These are phyloP conservation scores for Paedocypris micromegethes DNA, from an alignment of 2,797 vertebrate genomes.

Conservation along the genomic window DNA sequence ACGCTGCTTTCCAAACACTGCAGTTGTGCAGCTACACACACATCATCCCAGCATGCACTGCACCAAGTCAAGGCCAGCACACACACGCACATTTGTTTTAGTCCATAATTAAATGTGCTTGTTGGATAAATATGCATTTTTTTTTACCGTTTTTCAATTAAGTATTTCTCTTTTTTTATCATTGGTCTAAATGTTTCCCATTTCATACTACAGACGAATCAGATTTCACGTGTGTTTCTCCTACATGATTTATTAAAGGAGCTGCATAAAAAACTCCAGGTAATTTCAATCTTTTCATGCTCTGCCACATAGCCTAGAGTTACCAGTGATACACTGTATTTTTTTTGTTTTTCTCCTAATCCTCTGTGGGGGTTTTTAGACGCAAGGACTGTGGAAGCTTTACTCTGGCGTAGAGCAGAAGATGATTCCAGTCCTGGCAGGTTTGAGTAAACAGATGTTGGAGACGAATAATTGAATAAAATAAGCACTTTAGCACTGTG, in stretches of 20 bases:
- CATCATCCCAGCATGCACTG: conserved; percentile 19
- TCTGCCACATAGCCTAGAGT: too few relatives aligned
- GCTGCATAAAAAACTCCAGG: conserved; percentile 64
- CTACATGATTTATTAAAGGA: conserved; percentile 63
- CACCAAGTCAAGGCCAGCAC: conserved; percentile 55
- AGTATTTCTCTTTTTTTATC: background rate
- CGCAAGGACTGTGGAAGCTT: conserved; percentile 78
- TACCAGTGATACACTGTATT: background rate
- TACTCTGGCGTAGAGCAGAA: conserved; percentile 81
- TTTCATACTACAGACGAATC: conserved; percentile 51
- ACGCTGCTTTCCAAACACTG: conserved; percentile 74
- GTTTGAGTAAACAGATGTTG: conserved; percentile 54
- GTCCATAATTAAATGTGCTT: too few relatives aligned
- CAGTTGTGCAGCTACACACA: conserved; percentile 36
- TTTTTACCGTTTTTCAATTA: too few relatives aligned
- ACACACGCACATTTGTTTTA: background rate
- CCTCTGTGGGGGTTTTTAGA: conserved; percentile 55
- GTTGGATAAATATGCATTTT: too few relatives aligned
- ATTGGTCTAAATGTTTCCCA: background rate
- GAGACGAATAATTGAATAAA: background rate
- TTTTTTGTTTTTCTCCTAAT: background rate
- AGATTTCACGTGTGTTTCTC: conserved; percentile 55
- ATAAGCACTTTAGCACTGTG: background rate
- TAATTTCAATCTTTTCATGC: conserved; percentile 38
- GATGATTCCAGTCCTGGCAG: conserved; percentile 86